Conservation (phyloP, 2,888 invertebrate species). For the Seira sanloemensis region DNA sequence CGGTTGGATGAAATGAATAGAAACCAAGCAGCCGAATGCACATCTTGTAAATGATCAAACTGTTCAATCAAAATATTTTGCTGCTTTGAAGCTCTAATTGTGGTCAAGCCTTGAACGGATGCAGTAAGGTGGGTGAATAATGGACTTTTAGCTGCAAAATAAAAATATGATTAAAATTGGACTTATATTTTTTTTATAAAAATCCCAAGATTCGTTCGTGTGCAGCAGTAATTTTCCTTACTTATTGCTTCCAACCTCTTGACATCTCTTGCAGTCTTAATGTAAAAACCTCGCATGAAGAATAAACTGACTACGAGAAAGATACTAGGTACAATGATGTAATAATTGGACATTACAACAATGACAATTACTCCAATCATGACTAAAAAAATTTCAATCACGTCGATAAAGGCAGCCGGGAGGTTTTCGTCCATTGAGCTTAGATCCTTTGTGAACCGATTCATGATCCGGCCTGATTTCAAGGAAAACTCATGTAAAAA, state of each 20-base stretch:
- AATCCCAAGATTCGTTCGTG: not conserved
- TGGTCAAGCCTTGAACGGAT: constrained; percentile 91
- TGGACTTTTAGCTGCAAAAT: constrained; percentile 87
- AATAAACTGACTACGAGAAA: constrained; percentile 40
- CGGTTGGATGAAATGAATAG: constrained; percentile 91
- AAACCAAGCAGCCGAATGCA: constrained; percentile 94
- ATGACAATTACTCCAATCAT: constrained; percentile 77
- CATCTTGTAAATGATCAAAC: constrained; percentile 79
- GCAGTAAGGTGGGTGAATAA: constrained; percentile 95
- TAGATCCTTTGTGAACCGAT: constrained; percentile 90
- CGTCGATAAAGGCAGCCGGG: constrained; percentile 75
- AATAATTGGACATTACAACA: constrained; percentile 76
- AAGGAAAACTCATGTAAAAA: not conserved
- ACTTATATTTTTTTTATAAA: not conserved
- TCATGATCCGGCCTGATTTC: constrained; percentile 83
- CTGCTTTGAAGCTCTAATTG: constrained; percentile 91
- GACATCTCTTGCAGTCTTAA: constrained; percentile 53
- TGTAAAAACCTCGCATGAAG: constrained; percentile 50
- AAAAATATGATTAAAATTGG: not conserved
- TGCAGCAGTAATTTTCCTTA: constrained; percentile 14
- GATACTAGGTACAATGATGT: constrained; percentile 35
- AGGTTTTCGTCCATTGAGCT: constrained; percentile 86
- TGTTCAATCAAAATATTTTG: constrained; percentile 86
- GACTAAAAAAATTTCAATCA: constrained; percentile 80
- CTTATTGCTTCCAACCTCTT: constrained; percentile 58